Conservation (phyloP, 1,140 invertebrate genomes). For the Elymnias hypermnestra region DNA sequence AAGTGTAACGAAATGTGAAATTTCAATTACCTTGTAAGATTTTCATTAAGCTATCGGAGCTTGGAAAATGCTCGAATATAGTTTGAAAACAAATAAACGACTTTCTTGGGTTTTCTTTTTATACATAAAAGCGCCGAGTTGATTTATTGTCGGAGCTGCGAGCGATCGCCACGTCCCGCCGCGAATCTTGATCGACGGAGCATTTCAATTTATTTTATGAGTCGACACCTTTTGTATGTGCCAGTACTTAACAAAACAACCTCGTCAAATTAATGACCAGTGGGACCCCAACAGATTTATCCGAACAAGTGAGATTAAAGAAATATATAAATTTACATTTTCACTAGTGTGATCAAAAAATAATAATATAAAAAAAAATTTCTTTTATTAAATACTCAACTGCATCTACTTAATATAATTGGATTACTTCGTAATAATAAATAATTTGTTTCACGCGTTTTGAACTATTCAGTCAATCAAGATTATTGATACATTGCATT, state of each 20-base stretch:
- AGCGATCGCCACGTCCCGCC: slow-evolving; percentile 48
- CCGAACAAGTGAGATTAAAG: not conserved
- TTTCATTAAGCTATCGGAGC: slow-evolving; percentile 59
- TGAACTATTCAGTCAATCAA: no score
- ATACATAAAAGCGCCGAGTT: slow-evolving; percentile 65
- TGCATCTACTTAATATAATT: no score
- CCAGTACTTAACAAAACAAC: slow-evolving; percentile 15
- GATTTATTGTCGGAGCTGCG: slow-evolving; percentile 59
- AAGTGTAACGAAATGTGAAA: slow-evolving; percentile 51
- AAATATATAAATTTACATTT: not conserved
- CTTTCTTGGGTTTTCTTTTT: slow-evolving; percentile 61
- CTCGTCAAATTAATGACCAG: slow-evolving; percentile 14
- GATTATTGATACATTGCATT: no score
- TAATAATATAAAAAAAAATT: no score
- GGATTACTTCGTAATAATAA: no score
- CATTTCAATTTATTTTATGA: slow-evolving; percentile 72
- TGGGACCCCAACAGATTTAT: slow-evolving; percentile 3
- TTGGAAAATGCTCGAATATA: slow-evolving; percentile 53
- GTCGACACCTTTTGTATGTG: slow-evolving; percentile 49
- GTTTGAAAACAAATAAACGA: slow-evolving; percentile 71
- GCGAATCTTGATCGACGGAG: slow-evolving; percentile 62
- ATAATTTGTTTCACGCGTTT: no score
- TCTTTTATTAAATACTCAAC: no score
- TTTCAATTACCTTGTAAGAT: slow-evolving; percentile 55
- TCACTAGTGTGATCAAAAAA: no score